phyloP scores from a whole-genome alignment of 1,140 invertebrate species.

The Drosophila saltans region DNA sequence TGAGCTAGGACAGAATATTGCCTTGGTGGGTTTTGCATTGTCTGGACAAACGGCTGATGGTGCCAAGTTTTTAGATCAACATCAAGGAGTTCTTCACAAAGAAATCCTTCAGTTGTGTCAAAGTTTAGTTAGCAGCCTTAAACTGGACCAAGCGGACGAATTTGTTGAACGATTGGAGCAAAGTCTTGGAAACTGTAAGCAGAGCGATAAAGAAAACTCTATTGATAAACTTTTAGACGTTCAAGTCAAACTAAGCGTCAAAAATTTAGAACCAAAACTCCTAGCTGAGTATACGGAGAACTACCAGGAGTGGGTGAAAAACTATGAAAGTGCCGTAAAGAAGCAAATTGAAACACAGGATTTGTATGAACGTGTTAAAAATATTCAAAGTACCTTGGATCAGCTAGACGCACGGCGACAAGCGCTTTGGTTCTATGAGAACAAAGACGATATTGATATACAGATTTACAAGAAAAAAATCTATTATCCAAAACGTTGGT shows the following conservation, averaged over 20 bases:
- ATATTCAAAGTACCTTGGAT: constrained; percentile 86
- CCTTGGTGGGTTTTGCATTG: constrained; percentile 88
- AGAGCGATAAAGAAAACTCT: not conserved
- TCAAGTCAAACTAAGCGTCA: constrained; percentile 65
- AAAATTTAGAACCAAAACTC: constrained; percentile 85
- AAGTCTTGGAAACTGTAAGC: constrained; percentile 17
- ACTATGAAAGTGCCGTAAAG: constrained; percentile 38
- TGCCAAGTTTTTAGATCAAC: constrained; percentile 28
- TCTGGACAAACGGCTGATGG: constrained; percentile 88
- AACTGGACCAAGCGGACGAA: constrained; percentile 17
- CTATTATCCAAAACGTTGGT: constrained; percentile 83
- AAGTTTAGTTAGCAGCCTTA: constrained; percentile 37
- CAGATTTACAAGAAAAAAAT: constrained; percentile 86
- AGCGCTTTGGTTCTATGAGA: constrained; percentile 91
- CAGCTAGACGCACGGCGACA: constrained; percentile 86
- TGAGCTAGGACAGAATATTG: constrained; percentile 85
- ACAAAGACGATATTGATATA: constrained; percentile 89
- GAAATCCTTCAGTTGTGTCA: constrained; percentile 81
- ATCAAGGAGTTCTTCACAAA: constrained; percentile 40
- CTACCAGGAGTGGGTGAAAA: constrained; percentile 45
- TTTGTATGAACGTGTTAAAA: constrained; percentile 81
- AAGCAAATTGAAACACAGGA: constrained; percentile 32
- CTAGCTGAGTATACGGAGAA: constrained; percentile 84
- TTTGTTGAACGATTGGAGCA: constrained; percentile 31
- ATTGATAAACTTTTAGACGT: constrained; percentile 40